Evolutionary conservation across 2,113 vertebrate species (phyloP), one percentile per base, ranked within the genome.

Genomic region (Gallinago jamesoni): DNA sequence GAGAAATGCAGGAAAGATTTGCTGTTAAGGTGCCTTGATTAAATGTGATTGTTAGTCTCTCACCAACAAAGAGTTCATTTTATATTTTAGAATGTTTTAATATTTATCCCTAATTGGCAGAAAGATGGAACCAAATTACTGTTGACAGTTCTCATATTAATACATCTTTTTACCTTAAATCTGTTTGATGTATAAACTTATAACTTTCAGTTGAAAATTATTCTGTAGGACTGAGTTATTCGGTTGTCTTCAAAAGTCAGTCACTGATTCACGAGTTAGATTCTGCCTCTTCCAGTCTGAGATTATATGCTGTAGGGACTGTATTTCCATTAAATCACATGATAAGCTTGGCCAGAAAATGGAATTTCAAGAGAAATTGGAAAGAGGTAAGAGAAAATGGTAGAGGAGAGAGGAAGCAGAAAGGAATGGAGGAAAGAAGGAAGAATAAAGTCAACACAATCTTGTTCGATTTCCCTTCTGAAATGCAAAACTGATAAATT

Each of bases 11-110:
- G 53, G 69, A 83, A 74, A 55, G 39, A 70, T 52, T 93, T 94
- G 79, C 70, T 93, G 23, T 88, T 96, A 91, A 89, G 56, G 74
- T 75, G 64, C 18, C 70, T 89, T 95, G 88, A 85, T 56, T n/a
- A 95, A 14, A 17, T 74, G 59, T 93, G 89, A 94, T 84, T 95
- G 33, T 50, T 87, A 73, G 94, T 94, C 82, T 95, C 60, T 90
- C 60, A 57, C 28, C 66, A 94, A 63, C n/a, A 80, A 95, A 84
- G 30, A 23, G 64, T 20, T 55, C 59, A 53, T 96, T 90, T 43
- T 90, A 33, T 80, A 53, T 43, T 79, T 72, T 31, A 72, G 53
- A 90, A 76, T 75, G 31, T 89, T 94, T 89, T 67, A 60, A 14
- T 85, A 75, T 88, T 52, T 81, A 22, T 60, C 53, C 19, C 27